Percentiles rank a stretch among this genome's conserved stretches.
These are phyloP conservation scores for Ostrea edulis DNA, from an alignment of 1,140 invertebrate genomes.

Conservation along the genomic window DNA sequence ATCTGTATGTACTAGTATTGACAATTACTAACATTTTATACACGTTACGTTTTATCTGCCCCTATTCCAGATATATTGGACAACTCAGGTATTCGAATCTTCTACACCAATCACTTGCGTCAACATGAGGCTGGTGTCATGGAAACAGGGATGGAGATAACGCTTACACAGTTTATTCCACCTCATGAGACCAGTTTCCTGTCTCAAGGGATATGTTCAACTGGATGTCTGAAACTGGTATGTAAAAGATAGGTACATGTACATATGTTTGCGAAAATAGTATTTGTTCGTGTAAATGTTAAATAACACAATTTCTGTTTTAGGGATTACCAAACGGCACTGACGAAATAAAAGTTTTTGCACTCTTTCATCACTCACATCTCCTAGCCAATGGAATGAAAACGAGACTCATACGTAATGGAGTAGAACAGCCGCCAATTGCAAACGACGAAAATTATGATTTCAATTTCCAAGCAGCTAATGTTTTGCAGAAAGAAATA, in stretches of 20 bases:
- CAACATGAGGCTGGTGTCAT: conserved; percentile 34
- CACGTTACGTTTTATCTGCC: neutral
- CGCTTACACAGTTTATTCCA: conserved; percentile 38
- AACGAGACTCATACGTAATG: conserved; percentile 54
- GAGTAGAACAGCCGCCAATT: conserved; percentile 46
- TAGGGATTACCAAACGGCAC: conserved; percentile 31
- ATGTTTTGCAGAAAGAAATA: conserved; percentile 45
- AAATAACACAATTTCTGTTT: neutral
- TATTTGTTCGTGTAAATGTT: neutral
- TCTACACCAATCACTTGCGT: conserved; percentile 7
- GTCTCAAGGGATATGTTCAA: conserved; percentile 40
- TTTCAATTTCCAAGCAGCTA: conserved; percentile 59
- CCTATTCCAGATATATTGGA: neutral
- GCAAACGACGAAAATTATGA: conserved; percentile 56
- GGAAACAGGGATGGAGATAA: conserved; percentile 37
- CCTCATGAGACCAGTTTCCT: neutral
- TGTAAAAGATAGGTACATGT: neutral
- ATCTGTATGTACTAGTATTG: no score
- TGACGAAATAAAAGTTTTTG: conserved; percentile 29
- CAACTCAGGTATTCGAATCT: conserved; percentile 34
- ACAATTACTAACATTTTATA: neutral
- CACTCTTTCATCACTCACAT: conserved; percentile 53
- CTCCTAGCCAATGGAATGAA: conserved; percentile 43
- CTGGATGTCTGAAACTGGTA: conserved; percentile 17
- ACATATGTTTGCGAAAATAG: neutral